phyloP scores from a whole-genome alignment of 2,113 vertebrate genomes.

The Odontesthes bonariensis region DNA sequence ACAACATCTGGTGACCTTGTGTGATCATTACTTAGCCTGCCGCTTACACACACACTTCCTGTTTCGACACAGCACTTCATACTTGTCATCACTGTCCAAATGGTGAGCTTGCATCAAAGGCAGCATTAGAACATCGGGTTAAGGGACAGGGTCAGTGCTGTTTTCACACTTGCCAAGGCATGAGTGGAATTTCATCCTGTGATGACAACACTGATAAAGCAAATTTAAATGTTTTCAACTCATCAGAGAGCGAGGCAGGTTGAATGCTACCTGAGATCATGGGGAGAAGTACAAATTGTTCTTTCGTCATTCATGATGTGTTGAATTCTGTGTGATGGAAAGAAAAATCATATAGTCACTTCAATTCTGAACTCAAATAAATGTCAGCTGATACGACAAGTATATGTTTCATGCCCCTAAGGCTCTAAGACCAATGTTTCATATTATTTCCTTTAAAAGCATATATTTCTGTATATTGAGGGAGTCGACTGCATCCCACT shows the following conservation, averaged over 20 bases:
- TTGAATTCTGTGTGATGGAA: constrained; percentile 3
- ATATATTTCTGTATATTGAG: not conserved
- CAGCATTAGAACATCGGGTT: constrained; percentile 62
- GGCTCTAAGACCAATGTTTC: not conserved
- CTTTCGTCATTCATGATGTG: not conserved
- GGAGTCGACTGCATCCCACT: constrained; percentile 20
- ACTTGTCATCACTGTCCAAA: constrained; percentile 75
- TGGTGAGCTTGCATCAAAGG: constrained; percentile 71
- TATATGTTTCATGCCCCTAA: not conserved
- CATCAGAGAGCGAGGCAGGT: constrained; percentile 11
- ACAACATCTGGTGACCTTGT: constrained; percentile 86
- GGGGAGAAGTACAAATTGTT: not conserved
- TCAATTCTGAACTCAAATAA: not conserved
- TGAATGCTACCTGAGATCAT: constrained; percentile 5
- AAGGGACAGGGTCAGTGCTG: constrained; percentile 49
- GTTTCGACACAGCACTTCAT: constrained; percentile 71
- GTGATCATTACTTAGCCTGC: constrained; percentile 81
- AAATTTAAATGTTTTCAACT: constrained; percentile 46
- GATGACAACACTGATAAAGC: constrained; percentile 56
- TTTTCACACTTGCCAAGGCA: constrained; percentile 59
- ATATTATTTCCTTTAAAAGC: not conserved
- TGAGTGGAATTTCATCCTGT: constrained; percentile 57
- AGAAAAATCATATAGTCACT: not conserved
- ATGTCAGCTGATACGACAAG: not conserved
- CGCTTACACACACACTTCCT: constrained; percentile 69